phyloP scores from a whole-genome alignment of 2,888 invertebrate genomes.

The Vesta saturnalis region DNA sequence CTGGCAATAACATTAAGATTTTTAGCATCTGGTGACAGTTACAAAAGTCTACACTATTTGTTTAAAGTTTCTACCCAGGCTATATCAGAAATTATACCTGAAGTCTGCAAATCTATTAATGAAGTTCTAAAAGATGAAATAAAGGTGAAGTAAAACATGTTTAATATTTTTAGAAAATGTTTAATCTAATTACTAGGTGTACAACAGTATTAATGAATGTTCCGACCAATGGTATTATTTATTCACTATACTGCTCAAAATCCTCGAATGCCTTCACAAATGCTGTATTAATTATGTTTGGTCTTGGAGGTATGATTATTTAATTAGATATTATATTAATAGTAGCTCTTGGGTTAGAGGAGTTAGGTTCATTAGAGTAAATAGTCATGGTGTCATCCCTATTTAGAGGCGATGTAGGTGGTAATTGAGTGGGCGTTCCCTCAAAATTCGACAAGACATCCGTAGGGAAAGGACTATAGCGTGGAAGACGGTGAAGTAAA shows the following conservation, averaged over 20 bases:
- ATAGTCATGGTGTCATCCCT: too few species aligned
- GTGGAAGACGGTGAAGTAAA: too few species aligned
- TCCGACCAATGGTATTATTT: background rate
- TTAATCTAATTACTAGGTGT: background rate
- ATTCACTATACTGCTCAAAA: background rate
- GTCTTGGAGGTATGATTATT: too few species aligned
- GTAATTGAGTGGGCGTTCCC: background rate
- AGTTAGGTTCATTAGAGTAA: background rate
- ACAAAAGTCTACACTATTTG: background rate
- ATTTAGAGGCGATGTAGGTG: background rate
- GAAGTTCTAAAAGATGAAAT: background rate
- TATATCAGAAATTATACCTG: too few species aligned
- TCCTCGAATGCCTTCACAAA: background rate
- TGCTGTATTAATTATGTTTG: too few species aligned
- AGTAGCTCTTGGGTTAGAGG: background rate
- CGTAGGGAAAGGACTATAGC: too few species aligned
- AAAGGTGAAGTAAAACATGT: background rate
- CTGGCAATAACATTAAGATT: background rate
- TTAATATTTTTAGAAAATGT: background rate
- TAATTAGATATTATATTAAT: too few species aligned
- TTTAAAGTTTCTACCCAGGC: background rate
- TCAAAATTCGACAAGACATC: too few species aligned
- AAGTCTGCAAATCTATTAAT: background rate
- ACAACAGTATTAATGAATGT: background rate
- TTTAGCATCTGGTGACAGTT: background rate